Evolutionary conservation across 1,140 invertebrate species (phyloP).

Genomic region (Chelonus insularis): DNA sequence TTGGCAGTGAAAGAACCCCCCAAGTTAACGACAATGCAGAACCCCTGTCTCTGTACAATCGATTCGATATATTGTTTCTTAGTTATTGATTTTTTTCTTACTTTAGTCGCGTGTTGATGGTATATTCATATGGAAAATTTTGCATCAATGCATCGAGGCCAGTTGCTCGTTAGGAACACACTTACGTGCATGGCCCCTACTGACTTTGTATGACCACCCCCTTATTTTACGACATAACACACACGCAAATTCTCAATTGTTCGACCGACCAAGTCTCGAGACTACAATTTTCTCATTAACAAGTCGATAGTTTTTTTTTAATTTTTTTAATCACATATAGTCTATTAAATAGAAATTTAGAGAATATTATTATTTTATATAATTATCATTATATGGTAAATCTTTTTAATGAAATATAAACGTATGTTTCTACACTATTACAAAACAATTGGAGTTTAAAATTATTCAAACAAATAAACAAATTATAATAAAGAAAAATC

Average conservation of each 20-base stretch:
- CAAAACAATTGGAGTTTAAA: no score
- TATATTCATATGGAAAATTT: slow-evolving; percentile 41
- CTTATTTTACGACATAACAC: neutral
- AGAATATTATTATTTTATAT: no score
- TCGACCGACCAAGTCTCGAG: slow-evolving; percentile 15
- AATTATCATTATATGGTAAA: no score
- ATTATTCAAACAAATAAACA: no score
- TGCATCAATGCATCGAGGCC: slow-evolving; percentile 24
- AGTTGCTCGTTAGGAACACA: slow-evolving; percentile 11
- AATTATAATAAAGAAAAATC: no score
- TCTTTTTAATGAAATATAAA: no score
- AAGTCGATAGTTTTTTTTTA: neutral
- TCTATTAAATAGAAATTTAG: no score
- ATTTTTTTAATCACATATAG: slow-evolving; percentile 28
- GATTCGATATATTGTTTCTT: slow-evolving; percentile 46
- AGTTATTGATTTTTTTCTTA: slow-evolving; percentile 44
- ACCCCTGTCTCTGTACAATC: slow-evolving; percentile 6
- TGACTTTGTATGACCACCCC: slow-evolving; percentile 2
- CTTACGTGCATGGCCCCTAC: slow-evolving; percentile 4
- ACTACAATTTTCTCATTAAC: slow-evolving; percentile 21
- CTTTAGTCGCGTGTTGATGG: slow-evolving; percentile 26
- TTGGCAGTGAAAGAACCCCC: neutral
- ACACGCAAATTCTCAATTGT: slow-evolving; percentile 22
- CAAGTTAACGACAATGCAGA: slow-evolving; percentile 14
- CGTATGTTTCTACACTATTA: no score